Evolutionary conservation across 2,797 vertebrate genomes (phyloP), one percentile per base, ranked within the genome.

Genomic region (Sebastes oblongus): DNA sequence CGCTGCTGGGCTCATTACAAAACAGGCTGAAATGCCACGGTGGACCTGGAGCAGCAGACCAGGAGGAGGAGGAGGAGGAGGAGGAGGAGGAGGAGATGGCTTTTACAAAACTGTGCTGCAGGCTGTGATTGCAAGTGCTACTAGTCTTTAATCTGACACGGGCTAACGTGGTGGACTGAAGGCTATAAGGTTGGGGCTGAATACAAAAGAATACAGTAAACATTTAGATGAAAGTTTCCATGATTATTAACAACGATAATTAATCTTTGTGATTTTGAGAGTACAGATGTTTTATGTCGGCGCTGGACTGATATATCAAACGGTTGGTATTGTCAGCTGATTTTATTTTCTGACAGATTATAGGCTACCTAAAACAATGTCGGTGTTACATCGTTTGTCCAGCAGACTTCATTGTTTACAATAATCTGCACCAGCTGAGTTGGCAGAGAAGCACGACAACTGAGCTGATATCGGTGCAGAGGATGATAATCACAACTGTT

Each of bases 1-100:
- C 27, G 24, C 65, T 8, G 13, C 67, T 61, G 46, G 86, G 81
- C 78, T 89, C 82, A 66, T 89, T 88, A 75, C 56, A 69, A 68
- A 86, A 77, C 60, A 29, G 72, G 58, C 50, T 78, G 60, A 71
- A 86, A 79, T 52, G 76, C 75, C 66, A 46, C 24, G 1, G 14
- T 39, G 65, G 81, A 84, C 77, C 52, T 22, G 42, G 32, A 62
- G 36, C 52, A 24, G 54, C 12, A 69, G 55, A 76, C 27, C n/a
- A 14, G 39, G 39, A 36, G 16, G 16, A 50, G 16, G 13, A 14
- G 13, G 11, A 4, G 16, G 16, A 50, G 16, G 13, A 14, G 13
- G 11, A 4, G 34, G 30, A 32, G 30, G 29, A 29, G 29, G 29
- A 30, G 13, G 14, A 50, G 6, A 52, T 20, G 18, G 18, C 16